Evolutionary conservation across 2,888 invertebrate species (phyloP).

Genomic region (Drosophila leonis): DNA sequence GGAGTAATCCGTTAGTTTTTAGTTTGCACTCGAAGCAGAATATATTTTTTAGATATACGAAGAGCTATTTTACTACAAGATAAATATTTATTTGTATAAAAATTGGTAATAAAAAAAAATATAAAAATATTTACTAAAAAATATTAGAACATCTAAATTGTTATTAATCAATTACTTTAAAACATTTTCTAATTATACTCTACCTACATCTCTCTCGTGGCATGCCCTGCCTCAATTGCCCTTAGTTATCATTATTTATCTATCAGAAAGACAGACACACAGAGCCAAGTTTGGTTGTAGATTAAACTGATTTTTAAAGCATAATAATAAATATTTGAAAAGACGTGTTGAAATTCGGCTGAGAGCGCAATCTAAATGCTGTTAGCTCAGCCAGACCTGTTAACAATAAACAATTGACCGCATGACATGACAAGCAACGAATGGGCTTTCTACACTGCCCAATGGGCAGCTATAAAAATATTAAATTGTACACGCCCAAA

Average conservation of each 20-base stretch:
- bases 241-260: neutral
- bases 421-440: slow-evolving; percentile 66
- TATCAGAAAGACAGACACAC: neutral
- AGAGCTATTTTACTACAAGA: too few species aligned
- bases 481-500: slow-evolving; percentile 30
- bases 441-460: slow-evolving; percentile 36
- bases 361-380: slow-evolving; percentile 9
- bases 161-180: neutral
- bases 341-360: neutral
- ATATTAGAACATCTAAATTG: neutral
- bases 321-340: slow-evolving; percentile 30
- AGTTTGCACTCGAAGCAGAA: too few species aligned
- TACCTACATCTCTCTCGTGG: neutral
- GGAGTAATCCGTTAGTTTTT: too few species aligned
- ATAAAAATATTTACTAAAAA: too few species aligned
- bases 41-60: too few species aligned
- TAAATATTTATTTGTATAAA: too few species aligned
- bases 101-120: too few species aligned
- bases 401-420: slow-evolving; percentile 77
- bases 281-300: neutral
- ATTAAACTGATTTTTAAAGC: slow-evolving; percentile 2
- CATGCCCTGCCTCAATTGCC: neutral
- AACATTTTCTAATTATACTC: neutral
- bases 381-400: slow-evolving; percentile 43
- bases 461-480: slow-evolving; percentile 68